Percentiles rank a stretch among this genome's conserved stretches.
These are phyloP conservation scores for Drosophila asahinai DNA, from an alignment of 1,140 invertebrate species.

Conservation along the genomic window DNA sequence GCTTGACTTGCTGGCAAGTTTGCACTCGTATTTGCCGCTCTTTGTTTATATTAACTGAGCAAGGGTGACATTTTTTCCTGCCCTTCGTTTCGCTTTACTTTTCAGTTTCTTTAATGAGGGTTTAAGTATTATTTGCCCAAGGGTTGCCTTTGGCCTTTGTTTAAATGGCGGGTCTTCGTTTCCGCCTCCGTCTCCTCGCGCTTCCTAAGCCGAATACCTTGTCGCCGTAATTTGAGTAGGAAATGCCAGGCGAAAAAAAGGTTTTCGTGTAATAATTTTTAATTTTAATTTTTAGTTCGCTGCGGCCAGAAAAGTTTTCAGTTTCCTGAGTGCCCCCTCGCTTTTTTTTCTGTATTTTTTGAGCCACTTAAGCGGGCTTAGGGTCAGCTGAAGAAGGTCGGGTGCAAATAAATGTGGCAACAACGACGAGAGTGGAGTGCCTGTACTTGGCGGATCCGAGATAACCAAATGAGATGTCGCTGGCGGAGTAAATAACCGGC, in stretches of 20 bases:
- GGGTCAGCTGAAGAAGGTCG: conserved; percentile 28
- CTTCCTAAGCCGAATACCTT: conserved; percentile 54
- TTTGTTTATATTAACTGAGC: conserved; percentile 82
- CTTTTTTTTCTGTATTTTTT: conserved; percentile 31
- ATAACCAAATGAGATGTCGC: conserved; percentile 55
- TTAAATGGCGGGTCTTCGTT: conserved; percentile 42
- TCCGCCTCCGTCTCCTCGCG: conserved; percentile 4
- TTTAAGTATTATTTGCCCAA: conserved; percentile 82
- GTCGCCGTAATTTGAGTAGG: conserved; percentile 53
- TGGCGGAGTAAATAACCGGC: conserved; percentile 37
- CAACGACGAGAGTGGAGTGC: conserved; percentile 16
- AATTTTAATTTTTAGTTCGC: conserved; percentile 80
- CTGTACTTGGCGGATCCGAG: conserved; percentile 45
- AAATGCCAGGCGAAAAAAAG: conserved; percentile 39
- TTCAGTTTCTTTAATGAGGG: conserved; percentile 79
- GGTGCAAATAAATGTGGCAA: conserved; percentile 43
- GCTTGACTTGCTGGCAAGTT: conserved; percentile 75
- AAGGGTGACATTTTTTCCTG: conserved; percentile 68
- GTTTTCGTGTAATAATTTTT: conserved; percentile 74
- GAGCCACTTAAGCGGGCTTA: conserved; percentile 55
- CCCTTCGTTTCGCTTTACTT: conserved; percentile 23
- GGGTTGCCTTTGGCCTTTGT: conserved; percentile 78
- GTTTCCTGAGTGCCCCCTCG: conserved; percentile 1
- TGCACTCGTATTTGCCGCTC: conserved; percentile 64
- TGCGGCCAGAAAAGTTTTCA: conserved; percentile 52